Evolutionary conservation across 2,888 invertebrate species (phyloP).

Genomic region (Pseudococcus jackbeardsleyi): DNA sequence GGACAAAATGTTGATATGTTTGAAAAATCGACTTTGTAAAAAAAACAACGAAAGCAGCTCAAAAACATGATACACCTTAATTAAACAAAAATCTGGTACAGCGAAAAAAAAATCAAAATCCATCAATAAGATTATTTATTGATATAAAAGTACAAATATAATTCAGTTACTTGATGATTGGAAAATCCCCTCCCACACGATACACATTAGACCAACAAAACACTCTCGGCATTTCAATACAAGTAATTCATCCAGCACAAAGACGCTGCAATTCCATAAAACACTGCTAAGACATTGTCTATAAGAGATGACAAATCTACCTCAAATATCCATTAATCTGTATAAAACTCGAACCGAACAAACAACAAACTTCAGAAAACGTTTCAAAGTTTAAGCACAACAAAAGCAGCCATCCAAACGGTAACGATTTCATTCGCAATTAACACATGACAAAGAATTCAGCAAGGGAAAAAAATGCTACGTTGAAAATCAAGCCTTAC

Average conservation of each 20-base stretch:
- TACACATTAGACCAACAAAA: too few relatives aligned
- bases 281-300: neutral
- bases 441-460: neutral
- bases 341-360: conserved; percentile 6
- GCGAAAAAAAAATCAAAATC: too few relatives aligned
- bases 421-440: conserved; percentile 4
- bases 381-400: neutral
- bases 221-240: too few relatives aligned
- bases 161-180: too few relatives aligned
- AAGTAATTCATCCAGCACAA: neutral
- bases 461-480: neutral
- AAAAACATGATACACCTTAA: too few relatives aligned
- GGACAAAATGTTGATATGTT: too few relatives aligned
- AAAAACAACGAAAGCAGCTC: too few relatives aligned
- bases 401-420: neutral
- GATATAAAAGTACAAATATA: too few relatives aligned
- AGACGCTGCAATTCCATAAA: neutral
- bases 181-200: too few relatives aligned
- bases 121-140: too few relatives aligned
- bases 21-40: too few relatives aligned
- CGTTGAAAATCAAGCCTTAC: neutral
- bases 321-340: conserved; percentile 17
- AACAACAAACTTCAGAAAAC: conserved; percentile 12
- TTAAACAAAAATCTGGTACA: too few relatives aligned
- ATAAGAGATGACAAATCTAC: neutral